Base-by-base conservation (phyloP, 1,140 invertebrate genomes). In the Oryzaephilus surinamensis region DNA sequence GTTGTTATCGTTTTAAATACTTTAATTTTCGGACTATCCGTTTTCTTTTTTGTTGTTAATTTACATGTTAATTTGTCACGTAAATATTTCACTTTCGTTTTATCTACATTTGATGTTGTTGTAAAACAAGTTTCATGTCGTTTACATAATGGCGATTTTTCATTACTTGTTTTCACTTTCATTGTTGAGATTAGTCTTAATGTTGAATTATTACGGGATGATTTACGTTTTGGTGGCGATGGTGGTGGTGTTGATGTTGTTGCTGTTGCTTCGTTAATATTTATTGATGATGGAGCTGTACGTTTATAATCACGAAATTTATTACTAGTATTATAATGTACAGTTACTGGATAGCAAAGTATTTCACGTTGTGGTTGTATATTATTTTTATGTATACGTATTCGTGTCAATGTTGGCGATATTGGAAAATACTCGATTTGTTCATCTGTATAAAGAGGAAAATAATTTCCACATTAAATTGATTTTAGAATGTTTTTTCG, bases 351-450 rank as follows among this genome's bases (percentile, higher is more conserved):
- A 56, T 75, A 76, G 51, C 72, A 77, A 27, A 74, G 55, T 8
- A 73, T 66, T 62, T 76, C 70, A 38, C 52, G 55, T 17, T 39
- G 38, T 40, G 62, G 68, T 43, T 57, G 32, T 8, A 46, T 48
- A 20, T 57, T 62, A 37, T 69, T 76, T 60, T 77, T 81, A 57
- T 80, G 79, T 12, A 84, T 74, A 57, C 81, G 74, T 53, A 85
- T 84, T 65, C 79, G 76, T 42, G 81, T 85, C 51, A 85, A 62
- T 36, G 79, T 83, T 21, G 81, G 73, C 37, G 82, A 80, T 47
- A 86, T 81, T 48, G 83, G 81, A 61, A 84, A 81, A 63, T 84
- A 85, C 66, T 86, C 81, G 49, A 84, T 74, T 64, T 77, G 62
- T 52, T 75, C 71, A 67, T 78, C 76, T 77, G 76, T 67, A 73